Percentiles rank a stretch among this genome's conserved stretches.
Conservation (phyloP, 2,888 invertebrate species). For the Drosophila recens region DNA sequence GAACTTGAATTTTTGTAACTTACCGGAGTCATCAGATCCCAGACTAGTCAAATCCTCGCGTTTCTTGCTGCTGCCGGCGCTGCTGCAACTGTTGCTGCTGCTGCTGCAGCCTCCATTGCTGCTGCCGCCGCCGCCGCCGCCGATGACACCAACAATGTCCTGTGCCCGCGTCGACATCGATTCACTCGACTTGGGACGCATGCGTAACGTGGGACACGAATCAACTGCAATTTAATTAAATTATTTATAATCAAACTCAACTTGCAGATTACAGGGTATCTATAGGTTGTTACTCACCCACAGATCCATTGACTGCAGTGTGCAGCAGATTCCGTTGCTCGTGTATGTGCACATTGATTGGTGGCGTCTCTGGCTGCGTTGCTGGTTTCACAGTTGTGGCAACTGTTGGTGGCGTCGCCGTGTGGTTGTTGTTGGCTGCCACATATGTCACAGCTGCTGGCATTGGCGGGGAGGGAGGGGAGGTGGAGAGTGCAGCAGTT, state of each 20-base stretch:
- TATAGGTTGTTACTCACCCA: slow-evolving; percentile 51
- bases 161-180: slow-evolving; percentile 49
- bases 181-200: slow-evolving; percentile 78
- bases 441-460: slow-evolving; percentile 66
- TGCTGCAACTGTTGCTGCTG: slow-evolving; percentile 65
- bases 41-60: slow-evolving; percentile 87
- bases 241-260: background rate
- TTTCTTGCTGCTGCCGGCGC: slow-evolving; percentile 80
- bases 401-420: slow-evolving; percentile 30
- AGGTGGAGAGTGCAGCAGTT: slow-evolving; percentile 81
- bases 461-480: slow-evolving; percentile 65
- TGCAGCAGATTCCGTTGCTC: slow-evolving; percentile 35
- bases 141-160: slow-evolving; percentile 48
- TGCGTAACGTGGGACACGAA: slow-evolving; percentile 73
- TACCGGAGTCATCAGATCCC: slow-evolving; percentile 87
- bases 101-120: slow-evolving; percentile 61
- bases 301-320: slow-evolving; percentile 44
- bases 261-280: background rate
- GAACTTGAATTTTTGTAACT: slow-evolving; percentile 1
- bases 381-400: slow-evolving; percentile 15
- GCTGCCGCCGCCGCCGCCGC: slow-evolving; percentile 48
- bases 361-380: slow-evolving; percentile 3
- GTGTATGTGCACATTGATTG: slow-evolving; percentile 30
- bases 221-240: slow-evolving; percentile 54
- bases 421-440: slow-evolving; percentile 17